Evolutionary conservation across 1,140 invertebrate species (phyloP).

Genomic region (Arctopsyche grandis): DNA sequence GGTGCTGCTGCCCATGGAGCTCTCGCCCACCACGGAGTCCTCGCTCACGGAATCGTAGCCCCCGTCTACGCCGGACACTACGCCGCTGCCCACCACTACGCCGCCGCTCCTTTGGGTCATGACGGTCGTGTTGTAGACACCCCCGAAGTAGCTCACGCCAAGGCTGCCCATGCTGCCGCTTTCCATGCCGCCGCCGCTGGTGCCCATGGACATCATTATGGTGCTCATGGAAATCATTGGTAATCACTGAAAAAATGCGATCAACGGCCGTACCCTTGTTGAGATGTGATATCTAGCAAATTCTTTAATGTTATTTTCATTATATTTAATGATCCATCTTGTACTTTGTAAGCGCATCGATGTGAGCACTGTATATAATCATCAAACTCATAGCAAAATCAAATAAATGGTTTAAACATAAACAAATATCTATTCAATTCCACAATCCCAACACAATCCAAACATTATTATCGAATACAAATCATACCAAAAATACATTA

Average conservation of each 20-base stretch:
- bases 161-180: constrained; percentile 45
- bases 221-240: constrained; percentile 10
- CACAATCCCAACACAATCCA: neutral
- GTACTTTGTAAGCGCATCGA: constrained; percentile 14
- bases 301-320: constrained; percentile 13
- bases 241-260: neutral
- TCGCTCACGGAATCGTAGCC: constrained; percentile 23
- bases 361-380: constrained; percentile 20
- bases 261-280: constrained; percentile 4
- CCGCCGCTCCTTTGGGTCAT: constrained; percentile 35
- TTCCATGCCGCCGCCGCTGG: constrained; percentile 27
- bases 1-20: constrained; percentile 49
- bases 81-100: constrained; percentile 36
- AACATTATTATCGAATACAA: too few relatives aligned
- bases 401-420: constrained; percentile 16
- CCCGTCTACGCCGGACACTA: constrained; percentile 50
- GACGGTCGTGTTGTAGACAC: constrained; percentile 51
- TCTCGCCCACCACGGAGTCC: neutral
- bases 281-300: neutral
- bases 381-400: constrained; percentile 23
- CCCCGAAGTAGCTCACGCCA: constrained; percentile 49
- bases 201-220: constrained; percentile 35
- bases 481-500: neutral
- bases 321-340: constrained; percentile 3
- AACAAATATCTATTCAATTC: neutral